These are phyloP conservation scores for Tenualosa thibaudeaui DNA, from an alignment of 2,797 vertebrate genomes.

Conservation along the genomic window DNA sequence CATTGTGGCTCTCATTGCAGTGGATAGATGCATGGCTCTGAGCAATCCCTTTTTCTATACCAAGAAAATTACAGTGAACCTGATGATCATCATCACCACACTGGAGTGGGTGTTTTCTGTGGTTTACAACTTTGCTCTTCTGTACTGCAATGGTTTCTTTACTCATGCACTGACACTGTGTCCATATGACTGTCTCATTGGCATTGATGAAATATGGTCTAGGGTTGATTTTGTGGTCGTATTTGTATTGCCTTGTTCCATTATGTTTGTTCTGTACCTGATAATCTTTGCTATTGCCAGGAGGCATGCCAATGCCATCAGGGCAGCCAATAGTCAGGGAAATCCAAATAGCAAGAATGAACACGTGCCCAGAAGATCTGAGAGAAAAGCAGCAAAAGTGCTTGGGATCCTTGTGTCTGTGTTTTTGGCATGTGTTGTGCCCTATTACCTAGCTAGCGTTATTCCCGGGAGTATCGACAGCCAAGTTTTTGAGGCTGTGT, in stretches of 20 bases:
- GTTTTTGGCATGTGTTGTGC: conserved; percentile 37
- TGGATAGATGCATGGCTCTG: conserved; percentile 48
- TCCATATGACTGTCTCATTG: conserved; percentile 39
- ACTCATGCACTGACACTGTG: conserved; percentile 27
- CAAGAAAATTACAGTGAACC: conserved; percentile 28
- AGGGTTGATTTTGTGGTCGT: conserved; percentile 47
- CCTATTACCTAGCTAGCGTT: conserved; percentile 35
- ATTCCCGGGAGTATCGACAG: not conserved
- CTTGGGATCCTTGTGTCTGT: conserved; percentile 39
- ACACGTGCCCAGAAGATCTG: conserved; percentile 38
- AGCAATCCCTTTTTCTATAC: conserved; percentile 42
- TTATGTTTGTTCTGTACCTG: conserved; percentile 45
- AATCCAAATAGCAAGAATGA: too few species aligned
- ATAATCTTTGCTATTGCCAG: conserved; percentile 47
- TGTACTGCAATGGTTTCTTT: conserved; percentile 44
- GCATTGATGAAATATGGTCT: conserved; percentile 27
- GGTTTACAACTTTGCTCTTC: conserved; percentile 41
- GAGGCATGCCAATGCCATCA: conserved; percentile 49
- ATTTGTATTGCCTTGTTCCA: conserved; percentile 43
- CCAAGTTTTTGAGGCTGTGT: not conserved
- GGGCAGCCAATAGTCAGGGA: conserved; percentile 32
- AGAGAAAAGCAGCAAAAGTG: conserved; percentile 47
- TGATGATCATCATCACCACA: conserved; percentile 10
- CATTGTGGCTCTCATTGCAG: conserved; percentile 47
- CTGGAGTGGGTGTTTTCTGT: conserved; percentile 47